Percentiles rank a stretch among this genome's conserved stretches.
These are phyloP conservation scores for Pogoniulus pusillus DNA, from an alignment of 2,797 vertebrate genomes.

Conservation along the genomic window DNA sequence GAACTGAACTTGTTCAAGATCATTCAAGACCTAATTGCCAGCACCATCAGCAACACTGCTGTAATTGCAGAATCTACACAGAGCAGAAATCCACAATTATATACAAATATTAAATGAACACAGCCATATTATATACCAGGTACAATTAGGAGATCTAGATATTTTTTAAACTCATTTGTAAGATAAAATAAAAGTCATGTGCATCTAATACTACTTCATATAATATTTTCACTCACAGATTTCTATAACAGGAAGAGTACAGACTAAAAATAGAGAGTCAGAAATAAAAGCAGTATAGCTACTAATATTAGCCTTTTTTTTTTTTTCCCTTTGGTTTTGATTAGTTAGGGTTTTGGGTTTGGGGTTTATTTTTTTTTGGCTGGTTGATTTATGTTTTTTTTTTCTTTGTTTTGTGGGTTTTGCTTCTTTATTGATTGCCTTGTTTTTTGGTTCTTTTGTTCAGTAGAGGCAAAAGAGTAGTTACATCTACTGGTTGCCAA, in stretches of 20 bases:
- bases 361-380: too few relatives aligned
- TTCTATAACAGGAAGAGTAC: neutral
- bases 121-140: fast-evolving
- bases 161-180: neutral
- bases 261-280: neutral
- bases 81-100: constrained; percentile 19
- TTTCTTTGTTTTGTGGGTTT: too few relatives aligned
- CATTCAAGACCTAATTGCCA: neutral
- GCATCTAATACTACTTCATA: neutral
- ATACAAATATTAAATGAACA: neutral
- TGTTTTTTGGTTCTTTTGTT: neutral
- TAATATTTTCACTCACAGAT: neutral
- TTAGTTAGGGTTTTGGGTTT: too few relatives aligned
- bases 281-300: neutral
- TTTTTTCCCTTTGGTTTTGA: too few relatives aligned
- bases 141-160: neutral
- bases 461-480: neutral
- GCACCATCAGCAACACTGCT: neutral
- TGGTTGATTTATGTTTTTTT: too few relatives aligned
- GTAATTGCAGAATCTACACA: neutral
- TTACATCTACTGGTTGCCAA: neutral
- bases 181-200: neutral
- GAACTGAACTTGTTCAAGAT: neutral
- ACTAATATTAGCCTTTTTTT: neutral
- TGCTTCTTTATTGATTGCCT: too few relatives aligned